Evolutionary conservation across 92 coral and sea anemone species (phyloP).

Genomic region (Pocillopora grandis): DNA sequence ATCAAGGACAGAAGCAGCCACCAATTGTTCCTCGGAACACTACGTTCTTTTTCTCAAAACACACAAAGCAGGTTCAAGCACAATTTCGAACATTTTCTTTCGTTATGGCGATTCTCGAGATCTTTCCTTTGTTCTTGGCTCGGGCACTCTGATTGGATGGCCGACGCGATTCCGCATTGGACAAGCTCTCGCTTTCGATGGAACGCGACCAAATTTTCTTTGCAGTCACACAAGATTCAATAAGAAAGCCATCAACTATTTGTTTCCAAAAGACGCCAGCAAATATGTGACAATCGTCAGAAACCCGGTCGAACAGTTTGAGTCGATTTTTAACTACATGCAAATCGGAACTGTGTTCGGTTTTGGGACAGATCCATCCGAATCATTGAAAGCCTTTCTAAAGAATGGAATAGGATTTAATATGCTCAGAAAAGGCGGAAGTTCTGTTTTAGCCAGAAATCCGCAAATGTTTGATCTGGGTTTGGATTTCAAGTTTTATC

Average conservation of each 20-base stretch:
- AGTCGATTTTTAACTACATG: constrained; percentile 72
- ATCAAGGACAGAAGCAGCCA: no score
- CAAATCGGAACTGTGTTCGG: constrained; percentile 64
- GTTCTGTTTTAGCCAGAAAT: no score
- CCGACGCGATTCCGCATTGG: constrained; percentile 62
- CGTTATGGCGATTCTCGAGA: constrained; percentile 77
- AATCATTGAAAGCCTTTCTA: neutral
- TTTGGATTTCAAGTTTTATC: neutral
- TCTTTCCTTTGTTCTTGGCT: constrained; percentile 63
- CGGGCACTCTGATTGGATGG: constrained; percentile 67
- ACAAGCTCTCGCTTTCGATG: constrained; percentile 39
- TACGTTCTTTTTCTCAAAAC: constrained; percentile 62
- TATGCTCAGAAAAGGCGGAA: no score
- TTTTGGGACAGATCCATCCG: constrained; percentile 3
- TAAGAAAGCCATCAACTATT: constrained; percentile 40
- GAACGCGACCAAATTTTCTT: constrained; percentile 61
- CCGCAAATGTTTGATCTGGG: no score
- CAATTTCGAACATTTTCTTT: constrained; percentile 68
- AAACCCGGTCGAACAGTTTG: constrained; percentile 79
- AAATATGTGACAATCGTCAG: constrained; percentile 78
- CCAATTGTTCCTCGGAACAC: no score
- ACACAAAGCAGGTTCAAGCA: constrained; percentile 81
- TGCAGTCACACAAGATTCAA: constrained; percentile 75
- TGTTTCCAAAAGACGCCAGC: constrained; percentile 74
- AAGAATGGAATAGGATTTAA: no score